These are phyloP conservation scores for Atrichornis clamosus DNA, from an alignment of 2,113 vertebrate genomes.

Conservation along the genomic window DNA sequence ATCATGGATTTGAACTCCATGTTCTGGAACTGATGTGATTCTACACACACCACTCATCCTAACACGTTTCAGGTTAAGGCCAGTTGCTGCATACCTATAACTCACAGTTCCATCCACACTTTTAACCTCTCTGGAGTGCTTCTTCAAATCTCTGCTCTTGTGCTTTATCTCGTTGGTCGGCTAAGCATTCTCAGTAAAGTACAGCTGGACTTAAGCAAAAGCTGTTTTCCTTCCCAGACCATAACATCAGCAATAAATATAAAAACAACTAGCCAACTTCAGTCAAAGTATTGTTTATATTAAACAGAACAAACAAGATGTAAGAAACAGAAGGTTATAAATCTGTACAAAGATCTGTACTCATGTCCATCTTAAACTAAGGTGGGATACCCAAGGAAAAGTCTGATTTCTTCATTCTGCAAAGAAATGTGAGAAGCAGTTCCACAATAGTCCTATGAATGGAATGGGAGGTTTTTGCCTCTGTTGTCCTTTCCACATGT, in stretches of 20 bases:
- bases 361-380: neutral
- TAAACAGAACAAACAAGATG: neutral
- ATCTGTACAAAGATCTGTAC: neutral
- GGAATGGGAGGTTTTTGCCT: neutral
- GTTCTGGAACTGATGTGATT: slow-evolving; percentile 59
- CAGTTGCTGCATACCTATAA: slow-evolving; percentile 26
- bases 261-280: neutral
- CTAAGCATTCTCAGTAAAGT: neutral
- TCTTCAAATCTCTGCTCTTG: neutral
- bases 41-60: slow-evolving; percentile 41
- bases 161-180: neutral
- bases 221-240: neutral
- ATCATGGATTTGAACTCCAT: slow-evolving; percentile 13
- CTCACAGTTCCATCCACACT: neutral
- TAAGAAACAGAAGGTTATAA: neutral
- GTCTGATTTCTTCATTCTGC: neutral
- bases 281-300: neutral
- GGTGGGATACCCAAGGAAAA: neutral
- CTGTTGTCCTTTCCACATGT: neutral
- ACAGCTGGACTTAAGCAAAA: neutral
- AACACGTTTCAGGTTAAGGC: slow-evolving; percentile 48
- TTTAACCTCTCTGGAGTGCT: neutral
- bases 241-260: neutral
- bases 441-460: neutral
- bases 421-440: neutral